Evolutionary conservation across 2,797 vertebrate genomes (phyloP).

Genomic region (Podarcis lilfordi): DNA sequence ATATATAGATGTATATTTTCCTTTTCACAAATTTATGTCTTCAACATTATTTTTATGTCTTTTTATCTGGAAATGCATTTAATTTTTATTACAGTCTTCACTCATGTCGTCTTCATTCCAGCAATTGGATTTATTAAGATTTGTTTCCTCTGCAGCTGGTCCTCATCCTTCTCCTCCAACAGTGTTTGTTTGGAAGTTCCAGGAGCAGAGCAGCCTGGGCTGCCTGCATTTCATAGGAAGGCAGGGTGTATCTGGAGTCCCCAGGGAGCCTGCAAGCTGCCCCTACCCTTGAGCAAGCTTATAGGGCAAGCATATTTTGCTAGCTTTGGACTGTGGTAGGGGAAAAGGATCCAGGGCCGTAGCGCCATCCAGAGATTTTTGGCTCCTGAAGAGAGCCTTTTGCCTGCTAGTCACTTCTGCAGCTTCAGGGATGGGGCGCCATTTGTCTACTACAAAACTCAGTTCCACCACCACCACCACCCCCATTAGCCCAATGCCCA

Average conservation of each 20-base stretch:
- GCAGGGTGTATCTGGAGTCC: background rate
- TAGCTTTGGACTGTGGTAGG: background rate
- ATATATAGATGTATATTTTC: background rate
- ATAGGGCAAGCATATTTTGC: background rate
- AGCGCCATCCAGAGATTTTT: background rate
- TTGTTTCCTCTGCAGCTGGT: accelerated
- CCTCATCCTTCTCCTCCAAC: background rate
- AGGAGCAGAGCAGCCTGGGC: too few relatives aligned
- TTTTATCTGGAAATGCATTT: constrained; percentile 71
- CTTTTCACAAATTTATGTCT: constrained; percentile 59
- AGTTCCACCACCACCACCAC: background rate
- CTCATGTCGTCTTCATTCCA: constrained; percentile 22
- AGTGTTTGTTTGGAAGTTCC: background rate
- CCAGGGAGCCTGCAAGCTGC: too few relatives aligned
- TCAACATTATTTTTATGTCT: constrained; percentile 59
- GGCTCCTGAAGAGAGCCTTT: background rate
- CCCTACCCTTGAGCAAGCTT: background rate
- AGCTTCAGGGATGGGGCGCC: too few relatives aligned
- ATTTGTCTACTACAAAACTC: background rate
- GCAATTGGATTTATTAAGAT: background rate
- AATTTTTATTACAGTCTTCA: constrained; percentile 64
- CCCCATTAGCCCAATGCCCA: constrained; percentile 32
- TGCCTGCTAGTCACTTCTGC: background rate
- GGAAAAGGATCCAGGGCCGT: background rate
- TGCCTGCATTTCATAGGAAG: too few relatives aligned